Evolutionary conservation across 2,797 vertebrate species (phyloP).

Genomic region (Schizothorax lantsangensis): DNA sequence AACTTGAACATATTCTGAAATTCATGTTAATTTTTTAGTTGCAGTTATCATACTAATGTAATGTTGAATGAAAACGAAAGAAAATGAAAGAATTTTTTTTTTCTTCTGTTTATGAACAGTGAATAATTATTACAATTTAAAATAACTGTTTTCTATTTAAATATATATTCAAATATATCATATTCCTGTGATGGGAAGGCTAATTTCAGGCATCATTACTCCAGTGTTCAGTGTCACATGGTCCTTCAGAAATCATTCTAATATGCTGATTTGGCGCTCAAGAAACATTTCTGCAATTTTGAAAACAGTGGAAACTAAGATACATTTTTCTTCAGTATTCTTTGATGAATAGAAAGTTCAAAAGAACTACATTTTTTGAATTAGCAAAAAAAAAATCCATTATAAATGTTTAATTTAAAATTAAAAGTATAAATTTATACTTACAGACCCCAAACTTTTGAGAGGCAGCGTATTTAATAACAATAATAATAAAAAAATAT

Average conservation of each 20-base stretch:
- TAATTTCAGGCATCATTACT: not conserved
- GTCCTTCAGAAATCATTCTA: not conserved
- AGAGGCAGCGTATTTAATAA: not conserved
- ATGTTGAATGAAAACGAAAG: not conserved
- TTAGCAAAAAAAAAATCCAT: too few species aligned
- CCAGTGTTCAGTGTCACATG: not conserved
- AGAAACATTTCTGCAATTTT: not conserved
- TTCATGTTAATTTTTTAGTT: not conserved
- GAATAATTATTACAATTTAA: not conserved
- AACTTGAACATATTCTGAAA: not conserved
- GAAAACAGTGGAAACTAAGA: not conserved
- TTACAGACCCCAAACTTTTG: not conserved
- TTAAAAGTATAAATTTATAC: not conserved
- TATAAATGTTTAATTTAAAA: not conserved
- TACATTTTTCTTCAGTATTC: not conserved
- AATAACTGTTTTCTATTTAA: not conserved
- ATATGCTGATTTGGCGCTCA: not conserved
- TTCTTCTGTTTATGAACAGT: not conserved
- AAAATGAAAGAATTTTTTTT: not conserved
- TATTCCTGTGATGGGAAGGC: not conserved
- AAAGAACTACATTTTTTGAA: too few species aligned
- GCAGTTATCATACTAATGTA: not conserved
- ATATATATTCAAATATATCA: not conserved
- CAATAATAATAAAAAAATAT: too few species aligned
- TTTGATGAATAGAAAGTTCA: not conserved